phyloP scores from a whole-genome alignment of 2,888 invertebrate species.

The Stomorhina lunata region DNA sequence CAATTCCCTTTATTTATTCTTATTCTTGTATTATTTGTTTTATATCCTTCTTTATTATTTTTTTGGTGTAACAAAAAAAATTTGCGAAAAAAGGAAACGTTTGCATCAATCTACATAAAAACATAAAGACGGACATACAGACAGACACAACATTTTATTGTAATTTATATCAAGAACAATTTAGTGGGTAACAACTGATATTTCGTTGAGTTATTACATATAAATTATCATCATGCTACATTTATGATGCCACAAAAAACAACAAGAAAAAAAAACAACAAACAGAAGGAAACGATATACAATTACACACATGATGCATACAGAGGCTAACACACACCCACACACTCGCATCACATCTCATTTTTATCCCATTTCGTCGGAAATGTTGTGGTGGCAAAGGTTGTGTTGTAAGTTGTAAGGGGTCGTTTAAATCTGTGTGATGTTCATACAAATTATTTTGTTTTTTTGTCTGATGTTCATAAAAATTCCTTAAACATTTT shows the following conservation, averaged over 20 bases:
- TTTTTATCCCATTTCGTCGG: background rate
- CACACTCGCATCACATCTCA: background rate
- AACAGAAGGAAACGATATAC: background rate
- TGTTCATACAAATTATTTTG: background rate
- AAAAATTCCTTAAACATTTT: conserved; percentile 11
- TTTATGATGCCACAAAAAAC: conserved; percentile 12
- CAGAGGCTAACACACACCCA: background rate
- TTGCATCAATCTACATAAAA: background rate
- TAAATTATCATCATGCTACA: conserved; percentile 56
- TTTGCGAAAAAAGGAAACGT: background rate
- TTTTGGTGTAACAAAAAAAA: conserved; percentile 32
- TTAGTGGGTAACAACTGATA: conserved; percentile 61
- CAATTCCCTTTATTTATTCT: conserved; percentile 50
- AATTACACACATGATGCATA: background rate
- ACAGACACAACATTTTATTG: conserved; percentile 25
- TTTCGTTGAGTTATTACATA: conserved; percentile 58
- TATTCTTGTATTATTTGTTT: conserved; percentile 17
- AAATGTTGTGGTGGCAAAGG: conserved; percentile 3
- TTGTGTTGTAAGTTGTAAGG: conserved; percentile 40
- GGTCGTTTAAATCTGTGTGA: conserved; percentile 36
- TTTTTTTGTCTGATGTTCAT: conserved; percentile 6
- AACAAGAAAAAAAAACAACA: too few relatives aligned
- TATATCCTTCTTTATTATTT: background rate
- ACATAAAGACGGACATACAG: background rate
- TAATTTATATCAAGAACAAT: conserved; percentile 58